Conservation (phyloP, 1,140 invertebrate species). For the Drosophila rufa region DNA sequence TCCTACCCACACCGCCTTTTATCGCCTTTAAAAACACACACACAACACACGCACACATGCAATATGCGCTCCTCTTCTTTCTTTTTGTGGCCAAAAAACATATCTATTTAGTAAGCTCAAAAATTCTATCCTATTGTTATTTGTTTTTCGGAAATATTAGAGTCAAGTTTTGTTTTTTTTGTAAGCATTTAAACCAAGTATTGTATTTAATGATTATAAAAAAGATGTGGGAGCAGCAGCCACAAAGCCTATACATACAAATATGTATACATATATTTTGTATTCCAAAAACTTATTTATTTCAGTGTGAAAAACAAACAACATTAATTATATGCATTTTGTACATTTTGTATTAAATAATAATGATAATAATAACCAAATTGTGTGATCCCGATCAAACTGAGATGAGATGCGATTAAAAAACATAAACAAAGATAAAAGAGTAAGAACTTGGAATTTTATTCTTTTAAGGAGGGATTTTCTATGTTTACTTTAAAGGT, state of each 20-base stretch:
- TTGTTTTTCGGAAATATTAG: conserved; percentile 21
- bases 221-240: conserved; percentile 10
- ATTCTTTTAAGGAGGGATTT: background rate
- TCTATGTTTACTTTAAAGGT: background rate
- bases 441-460: background rate
- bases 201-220: conserved; percentile 22
- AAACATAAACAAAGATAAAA: conserved; percentile 6
- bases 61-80: conserved; percentile 13
- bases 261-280: conserved; percentile 19
- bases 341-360: conserved; percentile 27
- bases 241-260: background rate
- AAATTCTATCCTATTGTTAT: conserved; percentile 29
- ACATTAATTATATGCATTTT: conserved; percentile 18
- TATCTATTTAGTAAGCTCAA: conserved; percentile 33
- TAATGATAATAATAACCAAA: conserved; percentile 9
- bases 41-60: conserved; percentile 1
- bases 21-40: conserved; percentile 8
- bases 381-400: conserved; percentile 39
- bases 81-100: conserved; percentile 12
- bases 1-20: conserved; percentile 17
- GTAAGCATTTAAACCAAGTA: conserved; percentile 16
- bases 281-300: conserved; percentile 48
- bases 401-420: conserved; percentile 30
- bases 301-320: conserved; percentile 18
- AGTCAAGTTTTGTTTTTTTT: conserved; percentile 14